Evolutionary conservation across 2,797 vertebrate species (phyloP), one percentile per base, ranked within the genome.

Genomic region (Micropoecilia bifurca): DNA sequence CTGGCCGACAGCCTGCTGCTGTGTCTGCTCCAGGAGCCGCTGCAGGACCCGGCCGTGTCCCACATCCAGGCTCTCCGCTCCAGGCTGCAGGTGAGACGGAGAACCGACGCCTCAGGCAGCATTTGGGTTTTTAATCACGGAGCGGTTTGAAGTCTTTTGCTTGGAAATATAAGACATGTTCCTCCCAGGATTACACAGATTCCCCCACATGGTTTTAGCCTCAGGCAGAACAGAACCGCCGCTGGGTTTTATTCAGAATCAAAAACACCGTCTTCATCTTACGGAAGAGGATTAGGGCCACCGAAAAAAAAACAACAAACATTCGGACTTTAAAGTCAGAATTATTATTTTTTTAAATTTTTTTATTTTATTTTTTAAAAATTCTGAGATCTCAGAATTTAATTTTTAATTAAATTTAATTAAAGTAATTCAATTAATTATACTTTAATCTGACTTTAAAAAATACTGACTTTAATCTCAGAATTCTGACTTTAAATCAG

Each of bases 21-120:
- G 69, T 95, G 92, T n/a, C 79, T 96, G 43, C 92, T 95, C 6
- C 94, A 95, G 57, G 96, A 96, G 89, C 88, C 91, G 13, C 86
- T 94, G 41, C 74, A 82, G 2, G 92, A 93, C 74, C 88, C 93
- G 69, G 76, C 80, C 1, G 74, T 89, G 47, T 59, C 90, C 61
- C 89, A 93, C 63, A 85, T 96, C 8, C 87, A 90, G 74, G 73
- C 80, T 16, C 94, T 95, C 2, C 82, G 94, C 80, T 85, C 57
- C 85, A 94, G 89, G 74, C 89, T 96, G 74, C 85, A 95, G 94
- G 96, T 96, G 63, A 80, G 88, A 82, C 3, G 45, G 3, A 66
- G 9, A 59, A 69, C 79, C 75, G 25, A 39, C 33, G 91, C 89
- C 87, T 87, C 28, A 20, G 84, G 90, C 87, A 0, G 30, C 73